These are phyloP conservation scores for Tauraco hartlaubi DNA, from an alignment of 2,797 vertebrate species.

Conservation along the genomic window DNA sequence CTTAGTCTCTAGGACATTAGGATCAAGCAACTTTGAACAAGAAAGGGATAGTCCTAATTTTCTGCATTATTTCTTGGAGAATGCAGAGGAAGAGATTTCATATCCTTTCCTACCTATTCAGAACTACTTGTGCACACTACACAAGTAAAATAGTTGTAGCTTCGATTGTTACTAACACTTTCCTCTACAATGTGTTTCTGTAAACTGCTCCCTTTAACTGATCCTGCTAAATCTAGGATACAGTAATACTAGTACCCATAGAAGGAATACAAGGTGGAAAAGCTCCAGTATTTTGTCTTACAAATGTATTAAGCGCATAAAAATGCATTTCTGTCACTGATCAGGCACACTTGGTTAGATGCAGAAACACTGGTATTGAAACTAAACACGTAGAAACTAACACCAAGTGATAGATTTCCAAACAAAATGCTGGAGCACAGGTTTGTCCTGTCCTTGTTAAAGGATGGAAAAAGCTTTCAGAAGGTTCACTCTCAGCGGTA, in stretches of 20 bases:
- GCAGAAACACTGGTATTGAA: slow-evolving; percentile 2
- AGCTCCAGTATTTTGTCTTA: background rate
- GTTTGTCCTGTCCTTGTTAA: slow-evolving; percentile 50
- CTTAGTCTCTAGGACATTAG: background rate
- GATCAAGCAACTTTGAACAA: background rate
- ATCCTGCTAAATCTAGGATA: background rate
- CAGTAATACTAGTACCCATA: background rate
- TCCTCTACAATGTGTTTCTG: slow-evolving; percentile 4
- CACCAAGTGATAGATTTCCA: slow-evolving; percentile 14
- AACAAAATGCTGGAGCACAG: slow-evolving; percentile 13
- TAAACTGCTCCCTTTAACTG: background rate
- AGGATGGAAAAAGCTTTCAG: slow-evolving; percentile 51
- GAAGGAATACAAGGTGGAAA: background rate
- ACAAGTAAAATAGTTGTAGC: background rate
- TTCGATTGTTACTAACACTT: background rate
- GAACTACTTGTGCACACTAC: background rate
- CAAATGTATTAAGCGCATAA: background rate
- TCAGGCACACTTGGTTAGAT: background rate
- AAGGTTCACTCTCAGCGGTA: slow-evolving; percentile 35
- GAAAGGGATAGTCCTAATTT: background rate
- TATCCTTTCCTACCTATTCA: background rate
- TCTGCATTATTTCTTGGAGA: background rate
- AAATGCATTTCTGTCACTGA: slow-evolving; percentile 13
- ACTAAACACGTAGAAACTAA: slow-evolving; percentile 29
- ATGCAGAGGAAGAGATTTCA: background rate